Conservation (phyloP, 2,888 invertebrate genomes). For the Phaedon cochleariae region DNA sequence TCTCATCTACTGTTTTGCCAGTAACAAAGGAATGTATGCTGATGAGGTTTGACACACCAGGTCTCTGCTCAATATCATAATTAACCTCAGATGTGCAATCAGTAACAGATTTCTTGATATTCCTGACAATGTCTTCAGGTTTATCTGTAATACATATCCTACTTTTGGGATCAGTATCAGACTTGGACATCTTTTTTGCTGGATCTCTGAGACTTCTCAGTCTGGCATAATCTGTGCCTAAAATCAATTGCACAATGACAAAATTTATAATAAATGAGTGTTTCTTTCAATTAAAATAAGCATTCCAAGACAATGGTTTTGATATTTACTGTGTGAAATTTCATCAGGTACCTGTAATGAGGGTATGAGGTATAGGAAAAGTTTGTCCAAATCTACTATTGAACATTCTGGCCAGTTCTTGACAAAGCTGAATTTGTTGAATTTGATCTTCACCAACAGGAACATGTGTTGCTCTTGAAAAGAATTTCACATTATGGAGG, state of each 20-base stretch:
- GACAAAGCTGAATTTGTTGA: conserved; percentile 85
- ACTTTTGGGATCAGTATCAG: conserved; percentile 80
- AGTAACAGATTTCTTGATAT: conserved; percentile 88
- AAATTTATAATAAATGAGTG: too few relatives aligned
- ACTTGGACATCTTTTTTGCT: conserved; percentile 97
- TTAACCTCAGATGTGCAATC: conserved; percentile 87
- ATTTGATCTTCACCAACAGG: conserved; percentile 96
- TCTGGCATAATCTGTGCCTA: conserved; percentile 68
- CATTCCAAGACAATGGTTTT: too few relatives aligned
- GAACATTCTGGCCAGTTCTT: conserved; percentile 82
- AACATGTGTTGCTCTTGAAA: conserved; percentile 82
- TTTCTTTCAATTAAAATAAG: too few relatives aligned
- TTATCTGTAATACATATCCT: conserved; percentile 83
- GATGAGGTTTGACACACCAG: conserved; percentile 91
- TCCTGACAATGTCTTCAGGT: conserved; percentile 73
- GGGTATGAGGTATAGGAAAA: conserved; percentile 79
- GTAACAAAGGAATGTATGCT: conserved; percentile 81
- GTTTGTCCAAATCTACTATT: conserved; percentile 78
- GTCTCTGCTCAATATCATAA: conserved; percentile 79
- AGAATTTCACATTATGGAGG: conserved; percentile 9
- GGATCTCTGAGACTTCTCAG: conserved; percentile 89
- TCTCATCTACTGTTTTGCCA: conserved; percentile 72
- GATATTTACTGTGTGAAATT: too few relatives aligned
- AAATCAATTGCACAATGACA: conserved; percentile 25
- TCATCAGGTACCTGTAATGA: conserved; percentile 66